Percentiles rank a stretch among this genome's conserved stretches.
Evolutionary conservation across 2,113 vertebrate genomes (phyloP).

Genomic region (Notarius lentiginosus): DNA sequence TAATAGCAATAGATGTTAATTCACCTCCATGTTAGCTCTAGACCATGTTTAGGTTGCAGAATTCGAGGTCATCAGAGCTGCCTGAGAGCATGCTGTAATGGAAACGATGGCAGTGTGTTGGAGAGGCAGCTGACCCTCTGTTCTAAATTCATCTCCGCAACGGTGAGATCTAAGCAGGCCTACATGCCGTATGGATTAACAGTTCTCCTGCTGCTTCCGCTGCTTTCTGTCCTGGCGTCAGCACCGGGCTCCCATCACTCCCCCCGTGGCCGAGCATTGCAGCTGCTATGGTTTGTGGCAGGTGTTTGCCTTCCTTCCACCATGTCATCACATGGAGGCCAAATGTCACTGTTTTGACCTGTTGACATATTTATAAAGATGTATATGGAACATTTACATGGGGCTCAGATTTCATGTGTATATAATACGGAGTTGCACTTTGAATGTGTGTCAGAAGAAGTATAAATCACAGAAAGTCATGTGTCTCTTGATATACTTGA

Average conservation of each 20-base stretch:
- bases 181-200: constrained; percentile 41
- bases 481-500: background rate
- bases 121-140: constrained; percentile 42
- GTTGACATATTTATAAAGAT: background rate
- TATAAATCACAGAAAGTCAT: background rate
- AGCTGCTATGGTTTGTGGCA: constrained; percentile 43
- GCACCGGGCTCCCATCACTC: constrained; percentile 39
- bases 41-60: constrained; percentile 33
- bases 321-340: constrained; percentile 2
- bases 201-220: constrained; percentile 31
- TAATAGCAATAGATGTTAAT: background rate
- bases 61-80: constrained; percentile 28
- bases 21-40: background rate
- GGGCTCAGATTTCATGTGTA: background rate
- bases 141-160: constrained; percentile 47
- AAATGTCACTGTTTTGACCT: background rate
- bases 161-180: constrained; percentile 48
- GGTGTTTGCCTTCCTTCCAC: constrained; percentile 38
- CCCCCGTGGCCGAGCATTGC: constrained; percentile 27
- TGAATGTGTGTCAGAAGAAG: background rate
- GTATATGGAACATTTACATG: background rate
- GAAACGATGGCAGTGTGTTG: constrained; percentile 46
- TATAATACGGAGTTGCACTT: background rate
- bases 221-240: constrained; percentile 33
- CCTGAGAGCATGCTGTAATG: constrained; percentile 45